Base-by-base conservation (phyloP, 1,140 invertebrate genomes). In the Homalodisca vitripennis region DNA sequence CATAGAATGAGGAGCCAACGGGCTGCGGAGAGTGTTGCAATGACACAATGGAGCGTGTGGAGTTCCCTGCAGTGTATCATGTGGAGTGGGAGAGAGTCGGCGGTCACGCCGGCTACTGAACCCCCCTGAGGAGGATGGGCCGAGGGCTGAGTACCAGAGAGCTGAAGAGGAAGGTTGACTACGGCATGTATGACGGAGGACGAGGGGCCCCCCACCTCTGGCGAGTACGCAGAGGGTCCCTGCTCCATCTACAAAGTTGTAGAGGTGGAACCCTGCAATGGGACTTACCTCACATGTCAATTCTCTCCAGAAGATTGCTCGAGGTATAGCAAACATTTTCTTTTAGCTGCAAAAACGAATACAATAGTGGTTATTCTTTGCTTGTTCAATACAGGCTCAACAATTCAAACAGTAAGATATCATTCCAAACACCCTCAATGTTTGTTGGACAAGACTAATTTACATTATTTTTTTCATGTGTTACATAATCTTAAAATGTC, bases 11-110 rank as follows among this genome's bases (percentile, higher is more conserved):
- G 2, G 70, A 53, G 14, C 26, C 70, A 34, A 65, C 57, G 22
- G 76, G 82, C n/a, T n/a, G n/a, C 22, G 48, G 14, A 24, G 83
- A 86, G 72, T 96, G 94, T 73, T 3, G 84, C 84, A 3, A 81
- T 91, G 0, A 83, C 83, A 0, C 76, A 84, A 0, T 97, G 93
- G 93, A 85, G 84, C 0, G 74, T 82, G 2, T 96, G 92, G 92
- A 88, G 88, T 14, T 20, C 79, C 85, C 0, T 97, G 94, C 77
- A 90, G 87, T 24, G 86, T 86, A 0, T 86, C 87, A 0, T 96
- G 94, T 77, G 92, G 93, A 0, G 83, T 83, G 20, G 93, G 93
- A 0, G 82, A 27, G 14, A 68, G 68, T 14, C n/a, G 72, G 0
- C 48, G 72, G n/a, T 60, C 24, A 22, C 70, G 70, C 32, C 71